A percentile compares a stretch with the other conserved stretches of the same genome.
Evolutionary conservation across 2,113 vertebrate species (phyloP).

Genomic region (Muscicapa adusta): DNA sequence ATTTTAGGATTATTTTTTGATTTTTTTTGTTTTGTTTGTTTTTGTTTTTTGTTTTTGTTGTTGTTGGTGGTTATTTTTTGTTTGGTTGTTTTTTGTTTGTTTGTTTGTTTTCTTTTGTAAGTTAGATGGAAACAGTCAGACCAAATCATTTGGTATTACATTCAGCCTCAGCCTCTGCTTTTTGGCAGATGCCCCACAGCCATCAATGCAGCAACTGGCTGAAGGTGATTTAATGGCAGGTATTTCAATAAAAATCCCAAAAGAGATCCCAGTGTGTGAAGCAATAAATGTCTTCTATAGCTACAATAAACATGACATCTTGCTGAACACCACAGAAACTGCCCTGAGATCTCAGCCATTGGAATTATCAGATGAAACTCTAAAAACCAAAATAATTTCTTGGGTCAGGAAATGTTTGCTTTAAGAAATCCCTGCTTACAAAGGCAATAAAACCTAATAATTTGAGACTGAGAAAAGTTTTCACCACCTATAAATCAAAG

Average conservation of each 20-base stretch:
- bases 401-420: not conserved
- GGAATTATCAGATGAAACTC: not conserved
- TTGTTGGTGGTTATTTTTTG: too few relatives aligned
- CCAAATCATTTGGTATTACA: not conserved
- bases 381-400: not conserved
- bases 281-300: conserved; percentile 40
- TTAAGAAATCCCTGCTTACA: not conserved
- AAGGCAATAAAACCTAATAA: not conserved
- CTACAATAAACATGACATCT: not conserved
- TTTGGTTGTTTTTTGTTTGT: not conserved
- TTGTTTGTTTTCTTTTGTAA: not conserved
- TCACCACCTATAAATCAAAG: not conserved
- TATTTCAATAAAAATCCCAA: conserved; percentile 28
- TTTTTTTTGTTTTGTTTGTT: not conserved
- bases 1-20: not conserved
- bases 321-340: not conserved
- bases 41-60: not conserved
- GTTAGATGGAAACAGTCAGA: not conserved
- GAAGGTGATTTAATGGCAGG: conserved; percentile 27
- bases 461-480: not conserved
- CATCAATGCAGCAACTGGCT: not conserved
- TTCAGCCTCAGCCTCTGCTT: not conserved
- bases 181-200: not conserved
- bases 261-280: not conserved
- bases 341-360: not conserved